These are phyloP conservation scores for Clarias gariepinus DNA, from an alignment of 2,113 vertebrate genomes.

Conservation along the genomic window DNA sequence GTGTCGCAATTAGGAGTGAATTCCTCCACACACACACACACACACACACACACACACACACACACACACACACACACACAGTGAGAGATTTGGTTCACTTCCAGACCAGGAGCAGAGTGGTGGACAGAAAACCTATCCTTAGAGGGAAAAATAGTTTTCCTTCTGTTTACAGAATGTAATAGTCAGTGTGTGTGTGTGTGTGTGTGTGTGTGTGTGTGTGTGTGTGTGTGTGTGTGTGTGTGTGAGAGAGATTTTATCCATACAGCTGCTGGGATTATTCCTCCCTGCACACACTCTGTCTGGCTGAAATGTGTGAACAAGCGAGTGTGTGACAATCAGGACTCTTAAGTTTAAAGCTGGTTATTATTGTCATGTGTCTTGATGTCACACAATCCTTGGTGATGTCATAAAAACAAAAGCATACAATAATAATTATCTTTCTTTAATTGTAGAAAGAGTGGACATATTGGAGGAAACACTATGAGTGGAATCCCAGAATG, in stretches of 20 bases:
- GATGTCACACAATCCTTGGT: background rate
- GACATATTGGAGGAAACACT: no score
- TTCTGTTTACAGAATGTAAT: background rate
- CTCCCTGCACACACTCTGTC: background rate
- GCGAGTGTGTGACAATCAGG: background rate
- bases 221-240: background rate
- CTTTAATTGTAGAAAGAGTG: no score
- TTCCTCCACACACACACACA: conserved; percentile 72
- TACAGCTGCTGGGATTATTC: background rate
- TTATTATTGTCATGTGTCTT: background rate
- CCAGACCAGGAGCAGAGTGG: conserved; percentile 16
- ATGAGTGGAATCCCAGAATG: no score
- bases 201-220: background rate
- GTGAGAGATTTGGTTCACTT: background rate
- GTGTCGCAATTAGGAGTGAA: conserved; percentile 80
- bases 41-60: conserved; percentile 57
- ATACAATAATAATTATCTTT: no score
- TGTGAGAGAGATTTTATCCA: background rate
- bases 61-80: conserved; percentile 45
- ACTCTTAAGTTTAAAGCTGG: background rate
- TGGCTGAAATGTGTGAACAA: background rate
- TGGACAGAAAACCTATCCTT: background rate
- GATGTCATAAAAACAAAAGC: no score
- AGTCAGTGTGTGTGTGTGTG: background rate
- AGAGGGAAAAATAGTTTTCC: background rate